Evolutionary conservation across 2,113 vertebrate species (phyloP).

Genomic region (Xyrauchen texanus): DNA sequence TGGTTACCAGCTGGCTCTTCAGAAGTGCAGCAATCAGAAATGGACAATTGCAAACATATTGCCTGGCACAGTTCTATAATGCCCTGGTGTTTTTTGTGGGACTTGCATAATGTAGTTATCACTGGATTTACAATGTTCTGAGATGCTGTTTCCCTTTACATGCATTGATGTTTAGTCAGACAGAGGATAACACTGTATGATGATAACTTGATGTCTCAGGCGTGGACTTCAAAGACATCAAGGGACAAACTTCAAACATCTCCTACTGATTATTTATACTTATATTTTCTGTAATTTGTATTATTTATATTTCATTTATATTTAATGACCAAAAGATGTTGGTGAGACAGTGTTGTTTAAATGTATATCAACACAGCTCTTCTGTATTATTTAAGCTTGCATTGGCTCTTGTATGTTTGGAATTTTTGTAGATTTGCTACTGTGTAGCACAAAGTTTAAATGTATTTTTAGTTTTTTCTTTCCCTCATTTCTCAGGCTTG

Average conservation of each 20-base stretch:
- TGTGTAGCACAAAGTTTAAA: conserved; percentile 83
- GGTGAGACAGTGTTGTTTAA: conserved; percentile 21
- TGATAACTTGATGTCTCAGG: conserved; percentile 19
- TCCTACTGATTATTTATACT: background rate
- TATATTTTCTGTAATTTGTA: background rate
- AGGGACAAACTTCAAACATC: conserved; percentile 4
- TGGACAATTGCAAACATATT: conserved; percentile 92
- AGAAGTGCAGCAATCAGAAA: conserved; percentile 87
- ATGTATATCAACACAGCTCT: background rate
- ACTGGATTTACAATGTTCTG: background rate
- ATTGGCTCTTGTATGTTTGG: conserved; percentile 44
- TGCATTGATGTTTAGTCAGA: background rate
- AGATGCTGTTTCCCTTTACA: conserved; percentile 12
- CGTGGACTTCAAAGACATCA: conserved; percentile 10
- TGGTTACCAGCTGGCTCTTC: conserved; percentile 84
- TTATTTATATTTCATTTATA: no score
- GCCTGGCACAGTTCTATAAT: conserved; percentile 78
- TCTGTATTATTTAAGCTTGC: conserved; percentile 41
- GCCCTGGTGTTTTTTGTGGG: no score
- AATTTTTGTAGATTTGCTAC: conserved; percentile 78
- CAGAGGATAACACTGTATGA: background rate
- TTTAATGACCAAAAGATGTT: background rate
- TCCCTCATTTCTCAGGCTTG: conserved; percentile 66
- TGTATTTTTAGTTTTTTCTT: conserved; percentile 66
- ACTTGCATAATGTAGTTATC: background rate